Conservation (phyloP, 2,113 vertebrate species). For the Barnardius zonarius region DNA sequence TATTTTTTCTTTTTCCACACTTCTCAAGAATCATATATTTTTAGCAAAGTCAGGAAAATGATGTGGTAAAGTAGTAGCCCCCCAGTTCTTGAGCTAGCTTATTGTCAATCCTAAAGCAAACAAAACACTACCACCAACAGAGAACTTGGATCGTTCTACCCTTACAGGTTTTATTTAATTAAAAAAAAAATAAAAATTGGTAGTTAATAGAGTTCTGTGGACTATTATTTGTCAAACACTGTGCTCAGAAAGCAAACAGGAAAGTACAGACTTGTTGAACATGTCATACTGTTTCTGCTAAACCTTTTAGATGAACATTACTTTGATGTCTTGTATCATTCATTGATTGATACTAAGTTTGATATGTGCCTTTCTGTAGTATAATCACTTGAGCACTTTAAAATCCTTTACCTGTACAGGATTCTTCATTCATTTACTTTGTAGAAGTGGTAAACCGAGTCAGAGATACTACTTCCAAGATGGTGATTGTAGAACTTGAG, state of each 20-base stretch:
- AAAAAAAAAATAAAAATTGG: neutral
- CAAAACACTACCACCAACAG: fast-evolving
- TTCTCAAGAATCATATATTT: neutral
- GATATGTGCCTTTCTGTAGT: neutral
- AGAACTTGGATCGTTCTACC: fast-evolving
- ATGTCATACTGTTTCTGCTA: neutral
- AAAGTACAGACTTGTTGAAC: neutral
- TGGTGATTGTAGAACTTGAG: neutral
- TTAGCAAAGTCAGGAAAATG: neutral
- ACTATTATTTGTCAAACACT: neutral
- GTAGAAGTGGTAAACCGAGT: neutral
- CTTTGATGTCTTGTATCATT: neutral
- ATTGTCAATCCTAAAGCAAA: neutral
- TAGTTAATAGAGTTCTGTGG: neutral
- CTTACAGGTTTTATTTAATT: neutral
- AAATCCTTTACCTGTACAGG: neutral
- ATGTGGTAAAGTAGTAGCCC: neutral
- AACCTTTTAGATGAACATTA: neutral
- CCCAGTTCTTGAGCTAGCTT: neutral
- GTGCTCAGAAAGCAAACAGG: neutral
- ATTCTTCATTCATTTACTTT: neutral
- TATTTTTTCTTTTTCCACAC: neutral
- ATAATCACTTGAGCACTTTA: neutral
- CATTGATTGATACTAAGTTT: neutral
- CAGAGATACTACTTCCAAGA: neutral